Conservation (phyloP, 2,797 vertebrate species). For the Helostoma temminkii region DNA sequence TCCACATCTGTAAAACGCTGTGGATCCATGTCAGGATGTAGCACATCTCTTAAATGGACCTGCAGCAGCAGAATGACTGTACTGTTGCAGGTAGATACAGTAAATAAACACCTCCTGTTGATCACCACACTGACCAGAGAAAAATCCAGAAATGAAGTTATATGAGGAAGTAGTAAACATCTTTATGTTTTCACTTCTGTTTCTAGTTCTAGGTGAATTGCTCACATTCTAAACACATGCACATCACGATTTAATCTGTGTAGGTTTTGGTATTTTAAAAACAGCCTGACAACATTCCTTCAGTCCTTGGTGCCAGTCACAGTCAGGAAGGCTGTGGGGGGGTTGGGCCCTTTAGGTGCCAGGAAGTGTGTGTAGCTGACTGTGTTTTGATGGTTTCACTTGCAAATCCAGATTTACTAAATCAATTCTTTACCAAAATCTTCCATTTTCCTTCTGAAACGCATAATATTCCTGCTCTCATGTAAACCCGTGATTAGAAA, state of each 20-base stretch:
- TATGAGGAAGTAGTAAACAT: too few species aligned
- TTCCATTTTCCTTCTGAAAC: neutral
- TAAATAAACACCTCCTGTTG: too few species aligned
- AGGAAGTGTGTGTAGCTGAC: too few species aligned
- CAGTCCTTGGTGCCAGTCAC: constrained; percentile 13
- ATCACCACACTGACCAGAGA: too few species aligned
- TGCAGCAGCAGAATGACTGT: too few species aligned
- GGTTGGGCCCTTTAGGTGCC: too few species aligned
- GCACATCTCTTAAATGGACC: too few species aligned
- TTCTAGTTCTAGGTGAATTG: neutral
- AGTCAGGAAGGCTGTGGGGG: neutral
- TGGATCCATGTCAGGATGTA: neutral
- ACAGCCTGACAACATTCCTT: constrained; percentile 27
- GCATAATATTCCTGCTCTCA: too few species aligned
- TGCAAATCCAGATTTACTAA: neutral
- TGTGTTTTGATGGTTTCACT: neutral
- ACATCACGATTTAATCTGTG: neutral
- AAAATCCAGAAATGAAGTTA: too few species aligned
- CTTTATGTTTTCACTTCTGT: neutral
- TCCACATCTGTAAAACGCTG: neutral
- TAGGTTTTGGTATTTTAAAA: constrained; percentile 23
- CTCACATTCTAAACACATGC: too few species aligned
- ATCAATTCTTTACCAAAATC: neutral
- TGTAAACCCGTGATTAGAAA: too few species aligned
- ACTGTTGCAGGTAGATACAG: too few species aligned